Conservation (phyloP, 1,140 invertebrate species). For the Galleria mellonella region DNA sequence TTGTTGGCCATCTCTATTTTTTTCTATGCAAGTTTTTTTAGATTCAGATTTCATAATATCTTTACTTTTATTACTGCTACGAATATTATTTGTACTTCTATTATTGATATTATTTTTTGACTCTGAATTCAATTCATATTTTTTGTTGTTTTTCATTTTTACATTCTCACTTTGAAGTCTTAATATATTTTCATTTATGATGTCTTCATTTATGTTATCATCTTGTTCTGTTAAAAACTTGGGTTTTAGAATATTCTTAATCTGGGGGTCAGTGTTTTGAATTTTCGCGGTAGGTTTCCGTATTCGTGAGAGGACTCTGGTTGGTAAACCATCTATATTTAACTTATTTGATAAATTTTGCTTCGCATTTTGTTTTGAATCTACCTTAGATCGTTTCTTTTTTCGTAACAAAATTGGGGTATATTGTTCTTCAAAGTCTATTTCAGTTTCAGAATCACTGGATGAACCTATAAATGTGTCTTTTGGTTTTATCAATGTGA, state of each 20-base stretch:
- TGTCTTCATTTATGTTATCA: constrained; percentile 36
- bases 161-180: constrained; percentile 28
- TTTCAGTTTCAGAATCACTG: constrained; percentile 42
- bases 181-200: constrained; percentile 40
- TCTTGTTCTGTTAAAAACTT: constrained; percentile 32
- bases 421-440: constrained; percentile 21
- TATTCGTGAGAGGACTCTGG: constrained; percentile 36
- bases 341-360: constrained; percentile 39
- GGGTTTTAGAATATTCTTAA: constrained; percentile 22
- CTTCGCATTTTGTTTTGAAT: constrained; percentile 37
- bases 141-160: constrained; percentile 12
- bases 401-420: constrained; percentile 24
- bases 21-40: too few relatives aligned
- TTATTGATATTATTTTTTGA: too few relatives aligned
- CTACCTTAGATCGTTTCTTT: constrained; percentile 22
- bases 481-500: constrained; percentile 19
- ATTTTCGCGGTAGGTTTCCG: constrained; percentile 44
- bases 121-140: too few relatives aligned
- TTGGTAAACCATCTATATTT: constrained; percentile 28
- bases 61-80: too few relatives aligned
- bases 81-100: too few relatives aligned
- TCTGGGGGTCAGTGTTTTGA: constrained; percentile 11
- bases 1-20: too few relatives aligned
- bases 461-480: constrained; percentile 22
- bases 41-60: too few relatives aligned